Evolutionary conservation across 2,888 invertebrate species (phyloP), one percentile per base, ranked within the genome.

Genomic region (Parochlus steinenii): DNA sequence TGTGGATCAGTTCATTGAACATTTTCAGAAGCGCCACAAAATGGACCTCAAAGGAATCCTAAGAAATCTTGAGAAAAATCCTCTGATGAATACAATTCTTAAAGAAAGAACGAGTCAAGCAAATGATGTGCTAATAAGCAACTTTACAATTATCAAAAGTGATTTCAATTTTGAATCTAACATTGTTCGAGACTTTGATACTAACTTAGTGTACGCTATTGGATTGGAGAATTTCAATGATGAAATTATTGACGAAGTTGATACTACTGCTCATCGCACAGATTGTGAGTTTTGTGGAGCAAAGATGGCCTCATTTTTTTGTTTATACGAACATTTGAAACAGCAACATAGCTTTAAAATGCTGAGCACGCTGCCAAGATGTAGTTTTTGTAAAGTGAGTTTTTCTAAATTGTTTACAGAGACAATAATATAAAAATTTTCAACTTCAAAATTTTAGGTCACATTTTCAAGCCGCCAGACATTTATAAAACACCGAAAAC

Each of bases 41-140:
- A 32, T 32, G 3, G 22, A 26, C 19, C 20, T 25, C 12, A 23
- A 19, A 16, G 32, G 18, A n/a, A 32, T 38, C n/a, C 10, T 38
- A 10, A 22, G 28, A 14, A 38, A 38, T 19, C 28, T 38, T 5
- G 38, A 28, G 11, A 38, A 38, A 17, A 38, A 38, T 33, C 38
- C 38, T 25, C 32, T 38, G 5, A 19, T 33, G 14, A 33, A 38
- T 27, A 7, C 29, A 3, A 28, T 38, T 8, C n/a, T 37, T 5
- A 33, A 23, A 15, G 18, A 29, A 3, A 31, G 31, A 10, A 28
- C 22, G 25, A 8, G 14, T 4, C 27, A 29, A 6, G 16, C 12
- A 18, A 24, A 28, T 10, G 28, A 38, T 10, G 28, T 23, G 6
- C 24, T 17, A 22, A 6, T 18, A 7, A n/a, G 24, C 8, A 29